Conservation (phyloP, 1,140 invertebrate genomes). For the Patella vulgata region DNA sequence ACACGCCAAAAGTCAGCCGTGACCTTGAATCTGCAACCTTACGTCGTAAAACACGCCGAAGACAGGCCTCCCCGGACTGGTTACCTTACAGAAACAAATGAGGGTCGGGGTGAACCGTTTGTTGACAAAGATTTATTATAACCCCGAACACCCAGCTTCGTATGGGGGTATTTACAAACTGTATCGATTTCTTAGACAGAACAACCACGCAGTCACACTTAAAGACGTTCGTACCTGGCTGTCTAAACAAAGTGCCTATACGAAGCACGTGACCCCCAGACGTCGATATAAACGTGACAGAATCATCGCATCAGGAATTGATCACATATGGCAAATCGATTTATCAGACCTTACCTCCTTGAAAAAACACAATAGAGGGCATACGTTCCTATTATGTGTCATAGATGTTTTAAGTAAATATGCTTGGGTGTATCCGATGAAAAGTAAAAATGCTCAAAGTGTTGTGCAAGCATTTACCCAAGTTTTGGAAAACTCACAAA, state of each 20-base stretch:
- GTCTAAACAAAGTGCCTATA: slow-evolving; percentile 21
- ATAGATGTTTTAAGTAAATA: slow-evolving; percentile 69
- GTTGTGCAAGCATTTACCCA: slow-evolving; percentile 38
- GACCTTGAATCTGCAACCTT: no score
- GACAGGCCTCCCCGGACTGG: no score
- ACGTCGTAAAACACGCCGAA: no score
- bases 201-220: no score
- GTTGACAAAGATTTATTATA: slow-evolving; percentile 1
- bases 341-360: slow-evolving; percentile 53
- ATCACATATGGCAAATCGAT: slow-evolving; percentile 64
- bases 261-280: slow-evolving; percentile 22
- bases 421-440: slow-evolving; percentile 65
- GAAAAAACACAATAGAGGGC: slow-evolving; percentile 60
- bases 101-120: no score
- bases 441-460: slow-evolving; percentile 65
- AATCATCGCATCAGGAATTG: slow-evolving; percentile 37
- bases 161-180: no score
- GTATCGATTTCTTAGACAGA: no score
- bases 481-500: slow-evolving; percentile 27
- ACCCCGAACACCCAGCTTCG: neutral
- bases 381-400: slow-evolving; percentile 66
- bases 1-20: no score
- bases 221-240: slow-evolving; percentile 13
- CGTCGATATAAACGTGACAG: slow-evolving; percentile 11
- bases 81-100: no score